phyloP scores from a whole-genome alignment of 2,113 vertebrate genomes.

The Trogon surrucura region DNA sequence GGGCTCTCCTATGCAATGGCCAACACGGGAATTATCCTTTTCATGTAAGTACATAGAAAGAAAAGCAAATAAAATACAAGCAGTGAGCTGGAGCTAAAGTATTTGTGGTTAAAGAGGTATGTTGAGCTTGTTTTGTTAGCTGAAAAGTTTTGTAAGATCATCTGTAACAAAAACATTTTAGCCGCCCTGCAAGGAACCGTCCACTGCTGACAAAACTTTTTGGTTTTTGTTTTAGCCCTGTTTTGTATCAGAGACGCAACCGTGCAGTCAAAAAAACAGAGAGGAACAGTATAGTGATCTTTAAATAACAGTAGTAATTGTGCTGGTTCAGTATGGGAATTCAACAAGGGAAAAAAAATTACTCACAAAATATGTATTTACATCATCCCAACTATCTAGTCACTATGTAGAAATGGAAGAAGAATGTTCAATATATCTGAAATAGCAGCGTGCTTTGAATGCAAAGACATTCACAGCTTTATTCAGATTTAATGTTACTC shows the following conservation, averaged over 20 bases:
- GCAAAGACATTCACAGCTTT: background rate
- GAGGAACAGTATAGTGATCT: background rate
- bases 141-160: background rate
- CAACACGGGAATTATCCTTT: conserved; percentile 94
- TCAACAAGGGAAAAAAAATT: background rate
- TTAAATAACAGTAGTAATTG: background rate
- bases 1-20: conserved; percentile 97
- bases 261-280: background rate
- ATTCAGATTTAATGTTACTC: background rate
- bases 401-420: background rate
- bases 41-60: conserved; percentile 83
- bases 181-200: background rate
- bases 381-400: background rate
- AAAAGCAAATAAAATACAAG: background rate
- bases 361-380: background rate
- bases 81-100: background rate
- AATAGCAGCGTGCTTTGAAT: background rate
- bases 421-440: background rate
- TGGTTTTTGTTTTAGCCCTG: background rate
- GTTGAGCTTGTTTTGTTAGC: background rate
- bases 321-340: background rate
- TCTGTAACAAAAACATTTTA: background rate
- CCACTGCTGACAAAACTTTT: background rate
- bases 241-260: background rate
- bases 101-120: background rate